Percentiles rank a stretch among this genome's conserved stretches.
phyloP scores from a whole-genome alignment of 2,888 invertebrate species.

The Chirona hameri region DNA sequence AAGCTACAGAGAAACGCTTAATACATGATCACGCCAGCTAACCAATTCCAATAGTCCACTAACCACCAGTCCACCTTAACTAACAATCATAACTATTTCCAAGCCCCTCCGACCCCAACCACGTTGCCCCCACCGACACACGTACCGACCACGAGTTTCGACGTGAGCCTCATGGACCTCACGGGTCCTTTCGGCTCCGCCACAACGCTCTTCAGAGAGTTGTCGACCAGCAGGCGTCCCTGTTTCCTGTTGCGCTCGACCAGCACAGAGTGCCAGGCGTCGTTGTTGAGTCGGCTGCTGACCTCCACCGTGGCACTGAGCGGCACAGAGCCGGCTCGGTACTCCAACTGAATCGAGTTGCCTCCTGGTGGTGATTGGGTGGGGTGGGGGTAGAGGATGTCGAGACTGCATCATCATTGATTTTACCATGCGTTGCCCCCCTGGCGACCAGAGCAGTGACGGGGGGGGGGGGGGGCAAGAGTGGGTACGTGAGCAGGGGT shows the following conservation, averaged over 20 bases:
- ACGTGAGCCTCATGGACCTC: slow-evolving; percentile 79
- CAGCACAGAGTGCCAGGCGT: slow-evolving; percentile 92
- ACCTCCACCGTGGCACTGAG: slow-evolving; percentile 1
- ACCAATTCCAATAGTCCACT: too few relatives aligned
- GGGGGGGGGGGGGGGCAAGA: too few relatives aligned
- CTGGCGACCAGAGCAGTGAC: too few relatives aligned
- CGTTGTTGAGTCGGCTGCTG: slow-evolving; percentile 69
- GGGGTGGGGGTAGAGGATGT: too few relatives aligned
- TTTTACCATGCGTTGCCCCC: too few relatives aligned
- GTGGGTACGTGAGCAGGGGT: too few relatives aligned
- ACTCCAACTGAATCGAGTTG: slow-evolving; percentile 13
- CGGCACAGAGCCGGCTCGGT: neutral
- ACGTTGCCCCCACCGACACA: neutral
- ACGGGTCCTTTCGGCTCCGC: slow-evolving; percentile 79
- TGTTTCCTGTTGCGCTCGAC: slow-evolving; percentile 91
- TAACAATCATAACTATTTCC: too few relatives aligned
- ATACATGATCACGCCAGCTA: too few relatives aligned
- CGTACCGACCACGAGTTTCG: slow-evolving; percentile 70
- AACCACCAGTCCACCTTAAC: too few relatives aligned
- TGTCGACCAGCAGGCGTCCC: slow-evolving; percentile 85
- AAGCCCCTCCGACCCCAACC: too few relatives aligned
- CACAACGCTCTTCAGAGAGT: slow-evolving; percentile 76
- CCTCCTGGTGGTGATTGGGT: neutral
- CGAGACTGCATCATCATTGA: too few relatives aligned
- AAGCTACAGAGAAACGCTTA: too few relatives aligned